phyloP scores from a whole-genome alignment of 2,113 vertebrate species.

The Trogon melanurus region DNA sequence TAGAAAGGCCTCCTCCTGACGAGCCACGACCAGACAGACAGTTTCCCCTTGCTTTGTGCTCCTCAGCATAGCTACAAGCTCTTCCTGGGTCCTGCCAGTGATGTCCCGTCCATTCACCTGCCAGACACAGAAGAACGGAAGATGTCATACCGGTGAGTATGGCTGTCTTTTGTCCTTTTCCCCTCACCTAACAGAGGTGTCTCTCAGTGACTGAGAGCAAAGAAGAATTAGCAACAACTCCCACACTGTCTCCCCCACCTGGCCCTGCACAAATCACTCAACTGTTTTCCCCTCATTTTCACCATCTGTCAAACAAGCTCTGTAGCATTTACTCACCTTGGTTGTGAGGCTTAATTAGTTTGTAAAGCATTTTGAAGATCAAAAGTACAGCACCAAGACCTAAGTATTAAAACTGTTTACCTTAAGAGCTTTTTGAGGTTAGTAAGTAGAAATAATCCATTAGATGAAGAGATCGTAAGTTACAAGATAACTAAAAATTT shows the following conservation, averaged over 20 bases:
- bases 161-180: not conserved
- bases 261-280: conserved; percentile 4
- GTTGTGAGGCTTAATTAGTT: conserved; percentile 53
- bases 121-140: not conserved
- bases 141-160: not conserved
- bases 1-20: conserved; percentile 91
- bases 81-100: conserved; percentile 89
- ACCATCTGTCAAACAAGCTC: conserved; percentile 25
- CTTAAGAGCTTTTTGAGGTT: conserved; percentile 35
- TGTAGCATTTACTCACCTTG: not conserved
- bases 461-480: not conserved
- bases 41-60: conserved; percentile 93
- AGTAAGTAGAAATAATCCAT: conserved; percentile 13
- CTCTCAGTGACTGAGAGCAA: not conserved
- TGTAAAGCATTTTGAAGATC: conserved; percentile 49
- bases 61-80: conserved; percentile 92
- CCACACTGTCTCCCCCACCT: not conserved
- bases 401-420: conserved; percentile 52
- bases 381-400: conserved; percentile 29
- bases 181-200: not conserved
- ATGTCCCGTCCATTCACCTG: conserved; percentile 94
- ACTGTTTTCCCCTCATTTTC: conserved; percentile 32
- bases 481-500: not conserved
- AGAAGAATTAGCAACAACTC: not conserved
- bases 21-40: conserved; percentile 85